These are phyloP conservation scores for Nephotettix cincticeps DNA, from an alignment of 1,140 invertebrate genomes.

Conservation along the genomic window DNA sequence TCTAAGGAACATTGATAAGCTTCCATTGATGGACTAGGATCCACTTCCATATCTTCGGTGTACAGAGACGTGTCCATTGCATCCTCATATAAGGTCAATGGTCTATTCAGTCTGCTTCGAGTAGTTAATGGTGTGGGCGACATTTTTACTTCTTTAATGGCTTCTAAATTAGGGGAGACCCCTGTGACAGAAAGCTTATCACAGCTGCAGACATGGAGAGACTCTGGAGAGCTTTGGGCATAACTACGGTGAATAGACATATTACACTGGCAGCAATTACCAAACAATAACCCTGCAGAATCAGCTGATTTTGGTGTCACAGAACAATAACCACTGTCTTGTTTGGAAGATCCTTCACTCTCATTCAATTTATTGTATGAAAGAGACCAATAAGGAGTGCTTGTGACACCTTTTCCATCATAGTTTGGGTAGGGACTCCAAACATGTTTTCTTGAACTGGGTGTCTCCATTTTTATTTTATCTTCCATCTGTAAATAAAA, in stretches of 20 bases:
- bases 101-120: not conserved
- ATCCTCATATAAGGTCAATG: not conserved
- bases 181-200: not conserved
- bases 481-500: no score
- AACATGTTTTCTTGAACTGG: no score
- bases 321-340: conserved; percentile 10
- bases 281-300: not conserved
- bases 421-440: no score
- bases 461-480: no score
- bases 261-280: not conserved
- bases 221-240: not conserved
- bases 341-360: not conserved
- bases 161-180: not conserved
- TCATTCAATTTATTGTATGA: not conserved
- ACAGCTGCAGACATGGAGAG: not conserved
- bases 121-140: not conserved
- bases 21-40: not conserved
- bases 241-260: not conserved
- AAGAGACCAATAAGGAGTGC: no score
- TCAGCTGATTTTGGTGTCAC: not conserved
- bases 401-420: no score
- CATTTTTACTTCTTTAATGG: not conserved
- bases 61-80: conserved; percentile 3
- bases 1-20: not conserved
- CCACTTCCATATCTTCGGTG: not conserved